Percentiles rank a stretch among this genome's conserved stretches.
Conservation (phyloP, 2,888 invertebrate genomes). For the Hipparchia sbordonii region DNA sequence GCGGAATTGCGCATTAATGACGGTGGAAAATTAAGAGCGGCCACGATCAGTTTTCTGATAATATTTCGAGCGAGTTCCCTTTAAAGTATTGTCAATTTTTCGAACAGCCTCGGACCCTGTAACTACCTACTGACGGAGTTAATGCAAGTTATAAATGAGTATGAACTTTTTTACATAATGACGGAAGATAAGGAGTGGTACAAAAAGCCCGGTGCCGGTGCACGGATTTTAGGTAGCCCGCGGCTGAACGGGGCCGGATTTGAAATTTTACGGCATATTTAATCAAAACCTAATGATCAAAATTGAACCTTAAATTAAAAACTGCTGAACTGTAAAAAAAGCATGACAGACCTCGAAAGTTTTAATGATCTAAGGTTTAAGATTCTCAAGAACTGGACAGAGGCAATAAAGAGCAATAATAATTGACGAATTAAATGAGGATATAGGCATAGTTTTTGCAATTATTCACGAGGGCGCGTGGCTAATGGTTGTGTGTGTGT, state of each 20-base stretch:
- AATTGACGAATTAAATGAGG: too few species aligned
- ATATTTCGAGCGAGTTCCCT: slow-evolving; percentile 54
- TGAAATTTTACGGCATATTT: slow-evolving; percentile 20
- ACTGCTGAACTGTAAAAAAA: not conserved
- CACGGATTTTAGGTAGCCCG: slow-evolving; percentile 74
- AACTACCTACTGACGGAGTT: slow-evolving; percentile 27
- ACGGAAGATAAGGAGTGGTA: slow-evolving; percentile 48
- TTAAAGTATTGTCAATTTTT: slow-evolving; percentile 33
- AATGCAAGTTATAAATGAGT: slow-evolving; percentile 31
- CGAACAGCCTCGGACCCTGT: slow-evolving; percentile 30
- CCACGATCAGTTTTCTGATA: slow-evolving; percentile 50
- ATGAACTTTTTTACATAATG: slow-evolving; percentile 48
- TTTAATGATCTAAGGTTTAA: too few species aligned
- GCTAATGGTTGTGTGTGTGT: too few species aligned
- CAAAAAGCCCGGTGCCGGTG: slow-evolving; percentile 46
- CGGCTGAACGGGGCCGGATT: slow-evolving; percentile 60
- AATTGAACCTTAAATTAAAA: not conserved
- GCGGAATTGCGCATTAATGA: slow-evolving; percentile 73
- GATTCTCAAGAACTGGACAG: too few species aligned
- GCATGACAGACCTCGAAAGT: too few species aligned
- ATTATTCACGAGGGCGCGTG: too few species aligned
- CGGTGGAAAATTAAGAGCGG: slow-evolving; percentile 62
- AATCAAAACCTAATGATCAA: not conserved
- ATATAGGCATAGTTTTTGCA: too few species aligned
- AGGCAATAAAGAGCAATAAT: too few species aligned